phyloP scores from a whole-genome alignment of 2,888 invertebrate genomes.

The Sinohyriopsis cumingii region DNA sequence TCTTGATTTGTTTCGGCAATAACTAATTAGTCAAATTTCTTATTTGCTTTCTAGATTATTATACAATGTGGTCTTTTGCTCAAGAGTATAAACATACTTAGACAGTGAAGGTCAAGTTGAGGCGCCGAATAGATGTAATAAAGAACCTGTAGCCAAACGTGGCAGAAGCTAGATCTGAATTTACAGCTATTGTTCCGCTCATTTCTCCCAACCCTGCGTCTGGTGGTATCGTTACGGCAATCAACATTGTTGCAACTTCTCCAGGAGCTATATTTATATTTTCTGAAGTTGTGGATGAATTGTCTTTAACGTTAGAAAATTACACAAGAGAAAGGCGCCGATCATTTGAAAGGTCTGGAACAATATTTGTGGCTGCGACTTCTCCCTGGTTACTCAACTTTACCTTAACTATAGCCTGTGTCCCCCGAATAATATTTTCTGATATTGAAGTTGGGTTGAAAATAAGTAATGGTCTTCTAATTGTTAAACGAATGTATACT shows the following conservation, averaged over 20 bases:
- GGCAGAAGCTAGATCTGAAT: conserved; percentile 21
- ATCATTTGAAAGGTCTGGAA: conserved; percentile 29
- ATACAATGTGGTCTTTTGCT: too few species aligned
- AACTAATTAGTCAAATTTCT: too few species aligned
- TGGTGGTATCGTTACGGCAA: conserved; percentile 26
- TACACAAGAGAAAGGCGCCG: conserved; percentile 32
- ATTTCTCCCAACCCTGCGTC: conserved; percentile 30
- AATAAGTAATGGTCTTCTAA: conserved; percentile 21
- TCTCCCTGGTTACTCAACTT: conserved; percentile 39
- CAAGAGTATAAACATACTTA: too few species aligned
- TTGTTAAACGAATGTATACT: conserved; percentile 17
- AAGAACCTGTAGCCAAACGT: conserved; percentile 27
- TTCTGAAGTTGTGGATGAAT: not conserved
- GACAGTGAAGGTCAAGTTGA: conserved; percentile 39
- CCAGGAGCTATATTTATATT: conserved; percentile 19
- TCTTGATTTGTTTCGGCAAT: too few species aligned
- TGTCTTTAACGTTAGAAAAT: conserved; percentile 19
- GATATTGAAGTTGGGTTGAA: conserved; percentile 14
- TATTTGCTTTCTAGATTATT: too few species aligned
- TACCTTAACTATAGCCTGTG: conserved; percentile 25
- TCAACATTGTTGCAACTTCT: conserved; percentile 20
- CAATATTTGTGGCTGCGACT: conserved; percentile 33
- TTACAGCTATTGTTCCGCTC: conserved; percentile 26
- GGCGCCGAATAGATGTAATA: conserved; percentile 28
- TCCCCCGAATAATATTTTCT: conserved; percentile 24